Base-by-base conservation (phyloP, 2,888 invertebrate genomes). In the Chymomyza procnemis region DNA sequence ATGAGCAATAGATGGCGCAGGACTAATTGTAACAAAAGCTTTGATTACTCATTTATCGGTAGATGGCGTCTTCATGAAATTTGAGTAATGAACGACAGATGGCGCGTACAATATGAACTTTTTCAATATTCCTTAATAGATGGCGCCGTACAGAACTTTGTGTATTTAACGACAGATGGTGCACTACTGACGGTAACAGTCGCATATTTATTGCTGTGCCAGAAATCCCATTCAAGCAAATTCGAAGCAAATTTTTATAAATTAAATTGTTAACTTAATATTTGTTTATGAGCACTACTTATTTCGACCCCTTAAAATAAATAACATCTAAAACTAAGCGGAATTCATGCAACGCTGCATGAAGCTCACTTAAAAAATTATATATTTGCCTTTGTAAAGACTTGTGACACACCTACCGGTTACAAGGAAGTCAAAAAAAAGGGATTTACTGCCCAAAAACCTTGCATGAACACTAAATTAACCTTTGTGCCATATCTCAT, bases 171-270 rank as follows among this genome's bases (percentile, higher is more conserved):
- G 50, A 16, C 18, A 50, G 50, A 19, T 50, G 50, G 50, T 18
- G 50, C 9, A 16, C 0, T 1, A 0, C 6, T 8, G 16, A 48
- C 3, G 2, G 16, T 12, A 34, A 3, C 1, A 34, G 1, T 26
- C 26, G 6, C 26, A 26, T 8, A 26, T 1, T n/a, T n/a, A 26
- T 1, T 26, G 8, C 6, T 6, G 26, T 26, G 26, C 26, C 26
- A 26, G 26, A 6, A 26, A 26, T 12, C 64, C 69, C 80, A 80
- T 80, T 74, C 78, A 26, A 26, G 2, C 47, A 47, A n/a, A 47
- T 26, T 26, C 8, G 1, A 6, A 6, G 6, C 5, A 4, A 26
- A 26, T 26, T 26, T 26, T 26, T 26, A 5, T 6, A 26, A n/a
- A n/a, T n/a, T n/a, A n/a, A n/a, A n/a, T n/a, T n/a, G n/a, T n/a